Evolutionary conservation across 2,113 vertebrate species (phyloP).

Genomic region (Spilogale gracilis): DNA sequence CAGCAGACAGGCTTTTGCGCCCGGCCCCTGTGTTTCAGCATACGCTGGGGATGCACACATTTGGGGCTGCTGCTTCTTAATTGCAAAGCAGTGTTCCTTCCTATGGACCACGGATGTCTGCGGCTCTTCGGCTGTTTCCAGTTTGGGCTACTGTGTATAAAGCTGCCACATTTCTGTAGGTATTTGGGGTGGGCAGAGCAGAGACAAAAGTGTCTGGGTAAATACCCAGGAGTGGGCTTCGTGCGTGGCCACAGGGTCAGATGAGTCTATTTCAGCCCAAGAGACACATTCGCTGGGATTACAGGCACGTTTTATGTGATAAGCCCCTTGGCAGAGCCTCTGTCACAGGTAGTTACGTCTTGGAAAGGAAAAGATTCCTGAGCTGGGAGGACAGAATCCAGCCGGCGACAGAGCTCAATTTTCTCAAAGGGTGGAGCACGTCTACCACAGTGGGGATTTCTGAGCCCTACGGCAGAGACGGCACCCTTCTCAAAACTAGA

Average conservation of each 20-base stretch:
- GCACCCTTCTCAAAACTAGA: neutral
- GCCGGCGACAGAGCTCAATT: neutral
- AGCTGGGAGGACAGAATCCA: neutral
- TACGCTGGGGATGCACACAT: accelerated
- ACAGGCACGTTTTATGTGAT: neutral
- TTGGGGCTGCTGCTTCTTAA: neutral
- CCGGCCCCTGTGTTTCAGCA: neutral
- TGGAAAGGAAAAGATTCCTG: neutral
- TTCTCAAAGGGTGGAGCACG: neutral
- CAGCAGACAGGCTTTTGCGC: accelerated
- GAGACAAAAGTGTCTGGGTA: neutral
- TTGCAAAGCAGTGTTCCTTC: neutral
- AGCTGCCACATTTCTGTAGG: neutral
- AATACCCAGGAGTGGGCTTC: neutral
- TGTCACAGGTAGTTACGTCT: neutral
- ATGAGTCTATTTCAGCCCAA: neutral
- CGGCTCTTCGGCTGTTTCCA: neutral
- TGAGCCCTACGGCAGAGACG: accelerated
- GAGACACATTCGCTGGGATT: neutral
- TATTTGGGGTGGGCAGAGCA: neutral
- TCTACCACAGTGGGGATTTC: neutral
- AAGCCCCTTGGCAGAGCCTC: neutral
- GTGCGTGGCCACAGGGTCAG: neutral
- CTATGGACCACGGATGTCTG: accelerated
- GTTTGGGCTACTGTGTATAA: neutral